A percentile compares a stretch with the other conserved stretches of the same genome.
Conservation (phyloP, 2,888 invertebrate species). For the Amphimallon solstitiale region DNA sequence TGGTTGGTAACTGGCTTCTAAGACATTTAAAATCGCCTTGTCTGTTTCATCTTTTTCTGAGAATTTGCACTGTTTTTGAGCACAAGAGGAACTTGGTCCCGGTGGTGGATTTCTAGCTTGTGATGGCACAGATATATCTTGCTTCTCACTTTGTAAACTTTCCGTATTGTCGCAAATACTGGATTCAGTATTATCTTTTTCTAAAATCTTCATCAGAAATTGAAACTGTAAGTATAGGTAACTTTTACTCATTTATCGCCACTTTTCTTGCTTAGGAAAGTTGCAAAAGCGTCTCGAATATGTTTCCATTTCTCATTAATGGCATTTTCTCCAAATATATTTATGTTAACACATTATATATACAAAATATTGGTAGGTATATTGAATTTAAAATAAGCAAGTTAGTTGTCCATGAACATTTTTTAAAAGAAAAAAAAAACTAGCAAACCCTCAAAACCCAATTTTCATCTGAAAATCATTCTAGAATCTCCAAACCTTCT, state of each 20-base stretch:
- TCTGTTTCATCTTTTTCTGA: slow-evolving; percentile 11
- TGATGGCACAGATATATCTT: slow-evolving; percentile 8
- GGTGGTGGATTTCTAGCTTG: not conserved
- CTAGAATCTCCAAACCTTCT: too few species aligned
- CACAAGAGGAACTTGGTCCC: not conserved
- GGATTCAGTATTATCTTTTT: slow-evolving; percentile 35
- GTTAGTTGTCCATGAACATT: not conserved
- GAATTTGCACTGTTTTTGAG: not conserved
- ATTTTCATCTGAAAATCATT: too few species aligned
- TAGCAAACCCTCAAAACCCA: too few species aligned
- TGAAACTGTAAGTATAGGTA: slow-evolving; percentile 36
- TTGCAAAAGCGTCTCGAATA: slow-evolving; percentile 37
- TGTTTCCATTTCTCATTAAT: slow-evolving; percentile 39
- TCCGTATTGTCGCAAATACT: slow-evolving; percentile 18
- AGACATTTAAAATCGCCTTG: slow-evolving; percentile 26
- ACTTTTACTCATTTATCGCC: slow-evolving; percentile 35
- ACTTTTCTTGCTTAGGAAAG: slow-evolving; percentile 35
- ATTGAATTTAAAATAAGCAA: not conserved
- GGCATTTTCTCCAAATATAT: slow-evolving; percentile 35
- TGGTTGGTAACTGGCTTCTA: slow-evolving; percentile 10
- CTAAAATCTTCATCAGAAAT: slow-evolving; percentile 34
- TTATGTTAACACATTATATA: not conserved
- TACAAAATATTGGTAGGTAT: not conserved
- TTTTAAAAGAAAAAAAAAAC: too few species aligned
- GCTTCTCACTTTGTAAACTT: slow-evolving; percentile 13